Evolutionary conservation across 2,888 invertebrate species (phyloP), one percentile per base, ranked within the genome.

Genomic region (Euproctis similis): DNA sequence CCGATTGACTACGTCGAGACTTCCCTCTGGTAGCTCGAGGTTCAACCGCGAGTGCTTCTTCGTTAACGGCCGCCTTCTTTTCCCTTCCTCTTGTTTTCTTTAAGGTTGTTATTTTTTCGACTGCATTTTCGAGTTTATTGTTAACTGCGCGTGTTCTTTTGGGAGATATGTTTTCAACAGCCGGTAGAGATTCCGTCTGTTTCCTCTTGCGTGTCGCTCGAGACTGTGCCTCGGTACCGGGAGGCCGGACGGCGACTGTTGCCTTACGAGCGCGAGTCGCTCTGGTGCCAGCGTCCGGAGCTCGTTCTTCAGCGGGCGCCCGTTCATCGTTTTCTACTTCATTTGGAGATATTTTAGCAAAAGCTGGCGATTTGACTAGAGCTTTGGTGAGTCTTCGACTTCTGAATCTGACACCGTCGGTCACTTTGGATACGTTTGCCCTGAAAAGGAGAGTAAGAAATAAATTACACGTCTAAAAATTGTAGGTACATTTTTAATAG

Each of bases 41-140:
- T 34, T 69, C 67, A 7, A 57, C 1, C 21, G 53, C 43, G 0
- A 72, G 72, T 1, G 68, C 61, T 0, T 64, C 60, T 36, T 69
- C 65, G 2, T 28, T 36, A 1, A 68, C 41, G 1, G 59, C 60
- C 0, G 39, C 37, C 31, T 43, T 59, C 8, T 36, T 42, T 4
- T 46, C 47, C 46, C 53, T 63, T 7, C 52, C 46, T 39, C 63
- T 55, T 2, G 54, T 45, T 14, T 24, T 63, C 36, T 60, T 65
- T 10, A 69, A 61, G 8, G 63, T 54, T 31, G 44, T 32, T 2
- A 34, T 20, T 22, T 46, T 51, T 14, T 44, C 34, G 23, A 42
- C 26, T 31, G 42, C 30, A 28, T 39, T 34, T n/a, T n/a, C n/a
- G n/a, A n/a, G n/a, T 21, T 31, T 34, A 4, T 26, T 35, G 2